phyloP scores from a whole-genome alignment of 2,797 vertebrate genomes.

The Miopithecus talapoin region DNA sequence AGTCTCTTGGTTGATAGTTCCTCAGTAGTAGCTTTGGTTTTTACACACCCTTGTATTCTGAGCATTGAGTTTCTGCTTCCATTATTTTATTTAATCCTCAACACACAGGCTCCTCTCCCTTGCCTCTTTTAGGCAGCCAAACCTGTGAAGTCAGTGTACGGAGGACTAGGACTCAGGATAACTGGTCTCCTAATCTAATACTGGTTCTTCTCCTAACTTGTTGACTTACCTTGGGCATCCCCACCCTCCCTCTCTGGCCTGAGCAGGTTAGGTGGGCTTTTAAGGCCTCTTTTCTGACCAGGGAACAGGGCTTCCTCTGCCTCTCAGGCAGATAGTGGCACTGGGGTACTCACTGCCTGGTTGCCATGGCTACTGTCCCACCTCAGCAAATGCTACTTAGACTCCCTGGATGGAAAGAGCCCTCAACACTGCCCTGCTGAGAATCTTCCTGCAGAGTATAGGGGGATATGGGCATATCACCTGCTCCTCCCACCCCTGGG shows the following conservation, averaged over 20 bases:
- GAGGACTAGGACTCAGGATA: neutral
- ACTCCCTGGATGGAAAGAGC: neutral
- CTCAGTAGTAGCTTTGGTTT: neutral
- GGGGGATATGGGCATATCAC: neutral
- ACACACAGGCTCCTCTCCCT: neutral
- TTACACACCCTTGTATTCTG: neutral
- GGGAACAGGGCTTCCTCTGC: neutral
- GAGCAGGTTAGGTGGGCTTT: neutral
- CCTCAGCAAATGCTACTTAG: neutral
- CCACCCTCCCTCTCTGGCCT: neutral
- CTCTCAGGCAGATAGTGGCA: neutral
- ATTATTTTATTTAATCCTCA: neutral
- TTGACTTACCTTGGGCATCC: neutral
- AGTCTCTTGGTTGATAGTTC: neutral
- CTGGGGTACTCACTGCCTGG: neutral
- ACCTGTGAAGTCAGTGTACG: neutral
- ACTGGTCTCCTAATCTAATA: neutral
- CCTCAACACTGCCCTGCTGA: neutral
- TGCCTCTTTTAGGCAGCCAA: neutral
- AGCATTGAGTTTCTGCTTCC: neutral
- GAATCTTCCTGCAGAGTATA: neutral
- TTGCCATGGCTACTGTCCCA: slow-evolving; percentile 10
- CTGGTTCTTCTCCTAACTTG: neutral
- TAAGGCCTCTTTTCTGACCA: neutral
- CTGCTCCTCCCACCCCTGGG: neutral